phyloP scores from a whole-genome alignment of 2,113 vertebrate species.

The Myrmophylax atrothorax region DNA sequence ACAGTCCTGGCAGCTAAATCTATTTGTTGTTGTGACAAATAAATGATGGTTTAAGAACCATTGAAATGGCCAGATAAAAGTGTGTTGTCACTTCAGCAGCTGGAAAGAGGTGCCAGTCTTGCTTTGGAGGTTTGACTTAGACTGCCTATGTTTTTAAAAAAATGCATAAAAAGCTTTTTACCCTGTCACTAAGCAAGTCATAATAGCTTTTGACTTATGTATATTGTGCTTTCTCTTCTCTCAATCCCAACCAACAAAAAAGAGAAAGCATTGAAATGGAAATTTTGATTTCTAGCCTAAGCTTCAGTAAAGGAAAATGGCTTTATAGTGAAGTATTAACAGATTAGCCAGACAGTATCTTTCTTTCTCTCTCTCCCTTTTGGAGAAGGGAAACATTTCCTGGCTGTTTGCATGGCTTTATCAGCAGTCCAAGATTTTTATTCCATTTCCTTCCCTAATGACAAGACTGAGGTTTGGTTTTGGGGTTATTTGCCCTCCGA shows the following conservation, averaged over 20 bases:
- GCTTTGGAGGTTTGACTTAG: slow-evolving; percentile 49
- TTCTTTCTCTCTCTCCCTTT: neutral
- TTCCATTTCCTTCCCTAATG: neutral
- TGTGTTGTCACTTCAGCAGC: slow-evolving; percentile 34
- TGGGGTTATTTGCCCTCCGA: fast-evolving
- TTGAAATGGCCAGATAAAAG: slow-evolving; percentile 62
- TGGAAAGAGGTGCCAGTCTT: slow-evolving; percentile 57
- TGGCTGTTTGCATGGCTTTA: slow-evolving; percentile 36
- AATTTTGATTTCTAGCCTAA: slow-evolving; percentile 70
- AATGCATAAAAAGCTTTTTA: slow-evolving; percentile 49
- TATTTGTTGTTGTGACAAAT: slow-evolving; percentile 54
- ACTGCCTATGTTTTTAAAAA: neutral
- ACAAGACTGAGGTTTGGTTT: neutral
- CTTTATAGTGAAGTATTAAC: slow-evolving; percentile 60
- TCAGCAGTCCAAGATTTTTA: slow-evolving; percentile 11
- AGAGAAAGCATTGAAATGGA: slow-evolving; percentile 70
- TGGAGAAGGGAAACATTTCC: slow-evolving; percentile 19
- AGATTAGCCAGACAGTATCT: slow-evolving; percentile 43
- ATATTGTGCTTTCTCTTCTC: slow-evolving; percentile 55
- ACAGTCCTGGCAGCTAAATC: slow-evolving; percentile 30
- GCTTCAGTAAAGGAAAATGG: slow-evolving; percentile 56
- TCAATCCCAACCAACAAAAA: slow-evolving; percentile 49
- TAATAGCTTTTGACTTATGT: slow-evolving; percentile 51
- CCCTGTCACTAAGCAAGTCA: slow-evolving; percentile 43
- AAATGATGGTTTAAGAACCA: slow-evolving; percentile 50